Base-by-base conservation (phyloP, 37 sponge, comb jelly and placozoan species). In the Haliclona indistincta region DNA sequence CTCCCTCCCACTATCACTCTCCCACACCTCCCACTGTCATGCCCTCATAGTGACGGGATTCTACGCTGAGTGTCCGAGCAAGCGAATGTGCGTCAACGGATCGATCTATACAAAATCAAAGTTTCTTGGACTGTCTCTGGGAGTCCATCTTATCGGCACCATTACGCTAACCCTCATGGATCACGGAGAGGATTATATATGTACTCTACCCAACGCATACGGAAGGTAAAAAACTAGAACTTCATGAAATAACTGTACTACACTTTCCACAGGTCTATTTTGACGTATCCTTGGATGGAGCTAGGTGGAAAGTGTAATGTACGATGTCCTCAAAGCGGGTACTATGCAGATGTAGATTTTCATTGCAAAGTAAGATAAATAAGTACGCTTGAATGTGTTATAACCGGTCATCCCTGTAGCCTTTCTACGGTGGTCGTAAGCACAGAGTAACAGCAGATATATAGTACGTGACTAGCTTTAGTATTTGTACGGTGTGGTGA, bases 251-350 rank as follows among this genome's bases (percentile, higher is more conserved):
- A 7, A 7, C 60, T 26, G 11, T 58, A n/a, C n/a, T 58, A 7
- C n/a, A 20, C n/a, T n/a, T 58, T 58, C 60, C 36, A 15, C 74
- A 88, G 91, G 69, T 93, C 91, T 56, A 98, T 98, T 15, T 84
- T 98, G 60, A 98, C 94, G 17, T 61, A 82, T 15, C 99, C 99
- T 0, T 98, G 99, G 99, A 68, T 98, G 65, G 99, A 98, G 73
- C 52, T 98, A 52, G 99, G 99, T 15, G 99, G 99, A 1, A 95
- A 95, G 70, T 82, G 83, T 37, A 28, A 56, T 40, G 68, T 98
- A 30, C 68, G 64, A 25, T 98, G 99, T 67, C 63, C 53, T 22
- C 67, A 92, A 86, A 95, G 93, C 28, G 99, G 99, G 4, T 98
- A 92, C 74, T 39, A 41, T 37, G 91, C 93, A 37, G 68, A 81